Base-by-base conservation (phyloP, 2,113 vertebrate genomes). In the Lamprotornis superbus region DNA sequence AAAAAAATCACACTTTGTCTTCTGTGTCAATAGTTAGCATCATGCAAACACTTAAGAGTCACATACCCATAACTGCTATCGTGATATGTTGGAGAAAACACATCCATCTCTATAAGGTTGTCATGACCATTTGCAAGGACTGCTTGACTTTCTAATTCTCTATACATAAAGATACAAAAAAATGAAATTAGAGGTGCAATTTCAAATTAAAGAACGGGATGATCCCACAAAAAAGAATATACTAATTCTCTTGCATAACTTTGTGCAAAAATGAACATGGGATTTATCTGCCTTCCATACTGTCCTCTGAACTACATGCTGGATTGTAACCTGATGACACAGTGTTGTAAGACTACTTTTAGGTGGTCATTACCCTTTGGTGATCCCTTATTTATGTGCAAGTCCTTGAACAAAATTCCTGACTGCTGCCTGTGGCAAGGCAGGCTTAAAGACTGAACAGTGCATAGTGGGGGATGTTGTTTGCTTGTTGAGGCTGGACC, bases 81-180 rank as follows among this genome's bases (percentile, higher is more conserved):
- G 80, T 98, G 98, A 97, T 98, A 98, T 96, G 97, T 97, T 96
- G 98, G 98, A 95, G 98, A 97, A 97, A 98, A 98, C 89, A 98
- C 98, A 98, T 98, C 97, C 98, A 98, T 98, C 98, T 98, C 97
- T 98, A 98, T 98, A 92, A 98, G 97, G 97, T 74, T 98, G 97
- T 98, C 98, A 98, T 98, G 98, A 97, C 98, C 97, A 97, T 98
- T 98, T 98, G 98, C 97, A 96, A 98, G 98, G 97, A 98, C 97
- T 97, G 98, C 97, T 97, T 98, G 98, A 97, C 98, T 98, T 98
- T 95, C 98, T 98, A 98, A 98, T 98, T 97, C 97, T 98, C 98
- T 98, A 98, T 73, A 98, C 53, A 93, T 75, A 97, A 96, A 97
- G 88, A 97, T 97, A 98, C 96, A 98, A 98, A 97, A 97, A 98